Evolutionary conservation across 2,113 vertebrate species (phyloP).

Genomic region (Alouatta palliata): DNA sequence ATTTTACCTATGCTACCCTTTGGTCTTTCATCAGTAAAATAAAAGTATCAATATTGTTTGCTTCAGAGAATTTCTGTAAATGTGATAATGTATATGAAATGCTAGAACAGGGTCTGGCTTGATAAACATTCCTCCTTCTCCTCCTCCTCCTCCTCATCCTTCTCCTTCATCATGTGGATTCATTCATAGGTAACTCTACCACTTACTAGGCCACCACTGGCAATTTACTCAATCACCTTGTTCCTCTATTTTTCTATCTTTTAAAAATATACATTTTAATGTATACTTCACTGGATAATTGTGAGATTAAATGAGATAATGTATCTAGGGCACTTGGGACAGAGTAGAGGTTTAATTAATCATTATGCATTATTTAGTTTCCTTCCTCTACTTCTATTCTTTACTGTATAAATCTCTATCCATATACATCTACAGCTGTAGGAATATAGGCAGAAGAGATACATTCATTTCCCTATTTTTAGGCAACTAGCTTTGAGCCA

Average conservation of each 20-base stretch:
- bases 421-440: not conserved
- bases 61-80: not conserved
- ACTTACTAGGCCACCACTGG: not conserved
- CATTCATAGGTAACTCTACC: not conserved
- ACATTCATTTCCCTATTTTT: not conserved
- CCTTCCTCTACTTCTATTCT: not conserved
- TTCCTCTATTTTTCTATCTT: not conserved
- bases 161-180: not conserved
- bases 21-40: not conserved
- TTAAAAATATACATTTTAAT: not conserved
- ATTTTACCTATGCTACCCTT: not conserved
- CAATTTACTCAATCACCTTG: not conserved
- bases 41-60: not conserved
- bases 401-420: not conserved
- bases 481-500: not conserved
- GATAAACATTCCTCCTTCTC: not conserved
- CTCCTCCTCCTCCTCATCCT: not conserved
- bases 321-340: not conserved
- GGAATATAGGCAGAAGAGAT: not conserved
- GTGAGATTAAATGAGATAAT: not conserved
- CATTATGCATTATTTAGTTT: not conserved
- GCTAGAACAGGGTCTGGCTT: not conserved
- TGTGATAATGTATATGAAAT: not conserved
- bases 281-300: not conserved
- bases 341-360: not conserved